A percentile compares a stretch with the other conserved stretches of the same genome.
Conservation (phyloP, 2,797 vertebrate species). For the Schizothorax lantsangensis region DNA sequence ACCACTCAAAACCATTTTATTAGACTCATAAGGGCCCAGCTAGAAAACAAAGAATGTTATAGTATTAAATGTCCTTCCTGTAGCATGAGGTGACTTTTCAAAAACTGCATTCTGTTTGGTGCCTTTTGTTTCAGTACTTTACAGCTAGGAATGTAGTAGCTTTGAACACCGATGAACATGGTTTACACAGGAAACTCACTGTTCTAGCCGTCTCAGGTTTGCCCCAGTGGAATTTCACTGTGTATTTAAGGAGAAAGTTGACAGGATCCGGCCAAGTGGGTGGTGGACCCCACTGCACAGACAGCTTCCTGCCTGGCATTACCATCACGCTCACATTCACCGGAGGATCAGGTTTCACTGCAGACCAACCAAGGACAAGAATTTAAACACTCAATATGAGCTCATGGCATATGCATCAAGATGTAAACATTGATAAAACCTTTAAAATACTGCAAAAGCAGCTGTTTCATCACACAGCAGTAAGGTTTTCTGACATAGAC, state of each 20-base stretch:
- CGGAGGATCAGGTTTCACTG: slow-evolving; percentile 82
- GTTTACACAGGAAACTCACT: slow-evolving; percentile 62
- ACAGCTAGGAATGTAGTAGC: not conserved
- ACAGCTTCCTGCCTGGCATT: slow-evolving; percentile 54
- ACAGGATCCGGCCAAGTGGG: slow-evolving; percentile 72
- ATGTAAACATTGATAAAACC: not conserved
- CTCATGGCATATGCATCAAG: not conserved
- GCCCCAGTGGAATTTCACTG: slow-evolving; percentile 71
- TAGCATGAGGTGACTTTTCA: not conserved
- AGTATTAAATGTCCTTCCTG: not conserved
- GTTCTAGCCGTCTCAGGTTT: slow-evolving; percentile 34
- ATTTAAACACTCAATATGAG: slow-evolving; percentile 1
- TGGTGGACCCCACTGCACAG: slow-evolving; percentile 76
- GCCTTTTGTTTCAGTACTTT: not conserved
- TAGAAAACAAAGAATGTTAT: slow-evolving; percentile 57
- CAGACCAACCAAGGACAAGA: slow-evolving; percentile 20
- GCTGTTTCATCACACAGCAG: not conserved
- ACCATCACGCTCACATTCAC: slow-evolving; percentile 67
- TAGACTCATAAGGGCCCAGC: slow-evolving; percentile 72
- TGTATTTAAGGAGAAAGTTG: slow-evolving; percentile 78
- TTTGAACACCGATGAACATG: not conserved
- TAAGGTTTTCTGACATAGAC: not conserved
- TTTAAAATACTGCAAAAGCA: not conserved
- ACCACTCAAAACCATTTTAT: slow-evolving; percentile 65
- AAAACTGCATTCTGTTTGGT: not conserved